Evolutionary conservation across 2,797 vertebrate genomes (phyloP).

Genomic region (Liparis tanakae): DNA sequence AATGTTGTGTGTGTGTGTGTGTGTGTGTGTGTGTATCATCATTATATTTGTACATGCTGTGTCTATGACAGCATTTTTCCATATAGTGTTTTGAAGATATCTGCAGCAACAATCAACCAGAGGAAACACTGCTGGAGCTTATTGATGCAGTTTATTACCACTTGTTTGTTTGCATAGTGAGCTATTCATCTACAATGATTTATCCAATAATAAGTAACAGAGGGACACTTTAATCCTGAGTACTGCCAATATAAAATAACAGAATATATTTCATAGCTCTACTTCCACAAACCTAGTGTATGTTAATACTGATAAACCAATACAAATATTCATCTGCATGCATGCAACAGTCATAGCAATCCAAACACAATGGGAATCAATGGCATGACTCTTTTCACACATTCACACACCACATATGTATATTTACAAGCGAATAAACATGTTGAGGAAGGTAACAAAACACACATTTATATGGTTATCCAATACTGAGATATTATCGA

Average conservation of each 20-base stretch:
- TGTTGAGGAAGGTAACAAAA: constrained; percentile 24
- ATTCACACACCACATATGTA: constrained; percentile 38
- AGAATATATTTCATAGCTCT: constrained; percentile 60
- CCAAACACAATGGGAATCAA: constrained; percentile 24
- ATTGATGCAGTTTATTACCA: constrained; percentile 61
- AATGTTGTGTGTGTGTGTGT: too few relatives aligned
- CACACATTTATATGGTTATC: constrained; percentile 50
- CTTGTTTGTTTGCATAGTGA: constrained; percentile 80
- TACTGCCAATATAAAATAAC: constrained; percentile 69
- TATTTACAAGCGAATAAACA: constrained; percentile 64
- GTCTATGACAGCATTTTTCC: constrained; percentile 50
- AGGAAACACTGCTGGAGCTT: constrained; percentile 50
- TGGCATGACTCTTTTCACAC: constrained; percentile 15
- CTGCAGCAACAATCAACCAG: constrained; percentile 23
- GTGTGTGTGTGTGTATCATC: too few relatives aligned
- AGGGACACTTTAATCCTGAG: constrained; percentile 80
- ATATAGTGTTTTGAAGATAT: constrained; percentile 35
- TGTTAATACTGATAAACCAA: constrained; percentile 71
- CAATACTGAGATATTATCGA: constrained; percentile 26
- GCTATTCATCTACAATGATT: constrained; percentile 64
- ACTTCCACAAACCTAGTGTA: constrained; percentile 45
- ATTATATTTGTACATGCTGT: constrained; percentile 55
- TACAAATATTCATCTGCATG: constrained; percentile 45
- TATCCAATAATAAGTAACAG: constrained; percentile 60
- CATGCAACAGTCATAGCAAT: constrained; percentile 32